A percentile compares a stretch with the other conserved stretches of the same genome.
phyloP scores from a whole-genome alignment of 2,797 vertebrate genomes.

The Ibycter americanus region DNA sequence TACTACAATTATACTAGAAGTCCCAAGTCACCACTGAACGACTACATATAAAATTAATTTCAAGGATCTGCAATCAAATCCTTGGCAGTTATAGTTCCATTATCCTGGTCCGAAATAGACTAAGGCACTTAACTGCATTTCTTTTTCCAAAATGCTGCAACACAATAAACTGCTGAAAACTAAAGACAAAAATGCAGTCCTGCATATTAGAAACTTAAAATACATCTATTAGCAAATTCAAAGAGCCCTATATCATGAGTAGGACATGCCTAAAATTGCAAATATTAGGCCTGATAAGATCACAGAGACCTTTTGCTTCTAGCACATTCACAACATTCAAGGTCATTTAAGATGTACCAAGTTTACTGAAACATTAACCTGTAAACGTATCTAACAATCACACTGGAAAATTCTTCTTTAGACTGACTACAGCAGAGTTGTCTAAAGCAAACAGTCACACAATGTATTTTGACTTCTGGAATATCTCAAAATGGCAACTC shows the following conservation, averaged over 20 bases:
- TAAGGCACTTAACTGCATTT: neutral
- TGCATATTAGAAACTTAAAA: neutral
- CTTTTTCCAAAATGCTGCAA: neutral
- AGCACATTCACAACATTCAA: conserved; percentile 34
- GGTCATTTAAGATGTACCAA: conserved; percentile 26
- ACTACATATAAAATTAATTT: neutral
- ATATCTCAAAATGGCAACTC: neutral
- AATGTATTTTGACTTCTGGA: neutral
- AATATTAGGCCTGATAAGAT: conserved; percentile 22
- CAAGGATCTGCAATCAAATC: neutral
- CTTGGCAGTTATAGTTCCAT: neutral
- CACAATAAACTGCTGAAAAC: neutral
- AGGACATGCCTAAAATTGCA: neutral
- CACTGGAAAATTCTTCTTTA: neutral
- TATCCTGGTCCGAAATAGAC: conserved; percentile 16
- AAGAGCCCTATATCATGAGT: neutral
- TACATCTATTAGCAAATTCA: neutral
- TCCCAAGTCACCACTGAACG: neutral
- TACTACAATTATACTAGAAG: neutral
- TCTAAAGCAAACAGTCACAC: neutral
- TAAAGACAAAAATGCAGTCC: neutral
- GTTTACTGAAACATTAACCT: conserved; percentile 24
- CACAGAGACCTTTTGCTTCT: conserved; percentile 18
- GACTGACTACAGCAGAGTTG: neutral
- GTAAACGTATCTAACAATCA: neutral